Conservation (phyloP, 2,888 invertebrate species). For the Acronicta alni region DNA sequence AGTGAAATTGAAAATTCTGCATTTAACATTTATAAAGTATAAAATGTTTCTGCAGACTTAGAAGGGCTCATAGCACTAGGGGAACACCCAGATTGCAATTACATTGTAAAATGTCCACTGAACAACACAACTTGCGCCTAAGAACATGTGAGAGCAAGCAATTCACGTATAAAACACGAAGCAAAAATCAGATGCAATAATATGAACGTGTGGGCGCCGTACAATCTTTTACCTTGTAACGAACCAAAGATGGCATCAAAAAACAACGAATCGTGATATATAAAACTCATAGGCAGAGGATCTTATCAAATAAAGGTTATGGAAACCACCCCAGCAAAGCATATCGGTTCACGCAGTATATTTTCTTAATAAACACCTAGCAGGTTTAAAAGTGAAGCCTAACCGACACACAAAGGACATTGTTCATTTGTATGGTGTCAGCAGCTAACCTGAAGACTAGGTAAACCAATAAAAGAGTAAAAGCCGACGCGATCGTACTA, state of each 20-base stretch:
- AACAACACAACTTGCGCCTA: slow-evolving; percentile 57
- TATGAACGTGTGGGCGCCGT: slow-evolving; percentile 71
- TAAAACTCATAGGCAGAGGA: slow-evolving; percentile 63
- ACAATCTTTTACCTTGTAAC: slow-evolving; percentile 69
- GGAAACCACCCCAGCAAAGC: slow-evolving; percentile 59
- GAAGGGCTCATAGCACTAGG: slow-evolving; percentile 16
- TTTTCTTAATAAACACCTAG: slow-evolving; percentile 58
- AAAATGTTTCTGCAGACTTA: slow-evolving; percentile 30
- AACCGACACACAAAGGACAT: slow-evolving; percentile 79
- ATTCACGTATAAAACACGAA: slow-evolving; percentile 60
- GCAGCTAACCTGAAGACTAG: slow-evolving; percentile 55
- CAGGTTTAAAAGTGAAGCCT: slow-evolving; percentile 61
- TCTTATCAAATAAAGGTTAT: slow-evolving; percentile 70
- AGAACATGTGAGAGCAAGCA: slow-evolving; percentile 68
- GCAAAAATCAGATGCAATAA: slow-evolving; percentile 65
- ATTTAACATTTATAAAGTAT: not conserved
- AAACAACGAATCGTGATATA: slow-evolving; percentile 67
- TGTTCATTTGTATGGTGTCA: slow-evolving; percentile 81
- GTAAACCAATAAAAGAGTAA: slow-evolving; percentile 60
- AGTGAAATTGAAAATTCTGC: no score
- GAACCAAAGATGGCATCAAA: slow-evolving; percentile 60
- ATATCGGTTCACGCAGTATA: slow-evolving; percentile 52
- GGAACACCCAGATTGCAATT: slow-evolving; percentile 52
- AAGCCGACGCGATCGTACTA: slow-evolving; percentile 51
- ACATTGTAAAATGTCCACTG: slow-evolving; percentile 50